phyloP scores from a whole-genome alignment of 2,797 vertebrate genomes.

The Poeciliopsis infans region DNA sequence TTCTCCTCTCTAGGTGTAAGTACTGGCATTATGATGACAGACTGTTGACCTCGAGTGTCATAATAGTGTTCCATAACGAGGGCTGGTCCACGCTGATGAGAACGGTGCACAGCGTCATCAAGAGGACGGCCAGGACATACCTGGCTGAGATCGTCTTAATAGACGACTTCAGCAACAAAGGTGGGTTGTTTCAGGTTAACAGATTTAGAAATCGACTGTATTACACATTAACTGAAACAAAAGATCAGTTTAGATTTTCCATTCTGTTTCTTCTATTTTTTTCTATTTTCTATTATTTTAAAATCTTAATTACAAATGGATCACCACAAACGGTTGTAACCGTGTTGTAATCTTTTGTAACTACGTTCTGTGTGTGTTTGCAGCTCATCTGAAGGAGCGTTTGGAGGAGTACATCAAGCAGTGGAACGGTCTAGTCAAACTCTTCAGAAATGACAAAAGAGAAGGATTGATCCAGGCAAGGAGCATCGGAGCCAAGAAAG shows the following conservation, averaged over 20 bases:
- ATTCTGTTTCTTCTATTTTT: background rate
- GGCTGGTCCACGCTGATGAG: conserved; percentile 99
- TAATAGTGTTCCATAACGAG: conserved; percentile 99
- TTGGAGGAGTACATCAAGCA: conserved; percentile 94
- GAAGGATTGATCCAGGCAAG: conserved; percentile 98
- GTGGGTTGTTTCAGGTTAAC: conserved; percentile 44
- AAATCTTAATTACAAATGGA: background rate
- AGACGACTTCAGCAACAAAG: conserved; percentile 99
- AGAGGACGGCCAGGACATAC: conserved; percentile 93
- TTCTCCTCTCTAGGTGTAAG: conserved; percentile 85
- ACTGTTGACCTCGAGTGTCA: conserved; percentile 91
- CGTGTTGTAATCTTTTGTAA: background rate
- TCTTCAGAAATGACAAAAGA: conserved; percentile 95
- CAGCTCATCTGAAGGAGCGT: conserved; percentile 92
- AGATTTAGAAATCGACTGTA: background rate
- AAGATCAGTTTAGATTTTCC: background rate
- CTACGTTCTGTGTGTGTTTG: conserved; percentile 13
- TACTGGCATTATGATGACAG: conserved; percentile 96
- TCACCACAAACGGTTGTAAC: background rate
- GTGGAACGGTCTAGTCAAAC: conserved; percentile 97
- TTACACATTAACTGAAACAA: background rate
- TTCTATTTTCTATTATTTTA: background rate
- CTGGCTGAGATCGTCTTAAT: conserved; percentile 98
- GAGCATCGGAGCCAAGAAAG: conserved; percentile 95
- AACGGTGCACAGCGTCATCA: conserved; percentile 97